Evolutionary conservation across 2,888 invertebrate species (phyloP), one percentile per base, ranked within the genome.

Genomic region (Diarsia brunnea): DNA sequence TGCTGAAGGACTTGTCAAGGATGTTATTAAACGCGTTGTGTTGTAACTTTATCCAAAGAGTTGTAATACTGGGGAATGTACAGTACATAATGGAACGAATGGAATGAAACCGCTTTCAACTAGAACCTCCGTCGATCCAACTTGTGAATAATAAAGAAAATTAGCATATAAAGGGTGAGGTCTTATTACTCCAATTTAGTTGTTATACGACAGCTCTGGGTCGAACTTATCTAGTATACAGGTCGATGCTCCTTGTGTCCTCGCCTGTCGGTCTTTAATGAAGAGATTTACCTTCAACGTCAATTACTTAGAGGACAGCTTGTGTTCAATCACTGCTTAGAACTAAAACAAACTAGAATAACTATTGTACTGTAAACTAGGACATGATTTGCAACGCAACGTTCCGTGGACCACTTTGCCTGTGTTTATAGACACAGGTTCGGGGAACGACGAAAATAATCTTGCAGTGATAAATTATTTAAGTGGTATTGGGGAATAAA

Each of bases 161-260:
- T 82, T 82, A 24, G 47, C 79, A 88, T 87, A 77, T 87, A 84
- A 83, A 87, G 87, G 88, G 77, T 74, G 73, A 58, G 60, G 73
- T 88, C 71, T 84, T 88, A 88, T 75, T 85, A 81, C 85, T 74
- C 51, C 84, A 87, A 88, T 87, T 88, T 78, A 87, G 77, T 67
- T 81, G 75, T 79, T 79, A 84, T 66, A 85, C 69, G 69, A 60
- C 73, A 79, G 74, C 76, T 77, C 72, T 66, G 69, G 47, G 60
- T 80, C 66, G 70, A 73, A 75, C 77, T 87, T 73, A 75, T 78
- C 80, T 66, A 75, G 87, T 74, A 71, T 47, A 63, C 69, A 75
- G 88, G 79, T 81, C 84, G 82, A 69, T 67, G 87, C 71, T 65
- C 81, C 74, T 58, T 53, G n/a, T 72, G 73, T 72, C 75, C 74